These are phyloP conservation scores for Onychostoma macrolepis DNA, from an alignment of 2,113 vertebrate species.

Conservation along the genomic window DNA sequence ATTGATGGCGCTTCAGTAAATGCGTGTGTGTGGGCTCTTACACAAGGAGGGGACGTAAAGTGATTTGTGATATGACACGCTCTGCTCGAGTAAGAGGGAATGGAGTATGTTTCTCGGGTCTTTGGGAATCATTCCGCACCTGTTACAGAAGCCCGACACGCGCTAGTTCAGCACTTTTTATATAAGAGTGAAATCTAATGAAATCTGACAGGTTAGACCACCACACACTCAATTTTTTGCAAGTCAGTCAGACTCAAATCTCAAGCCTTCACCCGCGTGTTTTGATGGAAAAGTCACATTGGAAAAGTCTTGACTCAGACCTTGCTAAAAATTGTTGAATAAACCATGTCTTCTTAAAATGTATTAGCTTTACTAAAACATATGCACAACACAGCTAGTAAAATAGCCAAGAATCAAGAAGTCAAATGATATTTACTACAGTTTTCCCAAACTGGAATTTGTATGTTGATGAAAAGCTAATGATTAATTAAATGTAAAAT, in stretches of 20 bases:
- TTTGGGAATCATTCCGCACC: constrained; percentile 37
- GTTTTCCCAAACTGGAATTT: not conserved
- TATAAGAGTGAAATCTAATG: constrained; percentile 15
- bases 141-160: constrained; percentile 9
- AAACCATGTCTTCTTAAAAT: constrained; percentile 11
- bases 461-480: not conserved
- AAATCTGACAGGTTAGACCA: constrained; percentile 30
- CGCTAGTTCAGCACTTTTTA: constrained; percentile 23
- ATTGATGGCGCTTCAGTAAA: constrained; percentile 43
- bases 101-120: constrained; percentile 26
- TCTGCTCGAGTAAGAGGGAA: constrained; percentile 35
- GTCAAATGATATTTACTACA: not conserved
- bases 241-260: constrained; percentile 20
- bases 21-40: constrained; percentile 25
- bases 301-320: constrained; percentile 26
- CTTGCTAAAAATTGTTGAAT: constrained; percentile 17
- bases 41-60: not conserved
- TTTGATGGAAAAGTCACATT: constrained; percentile 11
- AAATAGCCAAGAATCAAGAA: not conserved
- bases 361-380: not conserved
- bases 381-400: not conserved
- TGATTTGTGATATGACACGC: constrained; percentile 27
- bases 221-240: not conserved
- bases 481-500: not conserved
- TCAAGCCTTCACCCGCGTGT: not conserved